A percentile compares a stretch with the other conserved stretches of the same genome.
These are phyloP conservation scores for Stegastes partitus DNA, from an alignment of 2,113 vertebrate genomes.

Conservation along the genomic window DNA sequence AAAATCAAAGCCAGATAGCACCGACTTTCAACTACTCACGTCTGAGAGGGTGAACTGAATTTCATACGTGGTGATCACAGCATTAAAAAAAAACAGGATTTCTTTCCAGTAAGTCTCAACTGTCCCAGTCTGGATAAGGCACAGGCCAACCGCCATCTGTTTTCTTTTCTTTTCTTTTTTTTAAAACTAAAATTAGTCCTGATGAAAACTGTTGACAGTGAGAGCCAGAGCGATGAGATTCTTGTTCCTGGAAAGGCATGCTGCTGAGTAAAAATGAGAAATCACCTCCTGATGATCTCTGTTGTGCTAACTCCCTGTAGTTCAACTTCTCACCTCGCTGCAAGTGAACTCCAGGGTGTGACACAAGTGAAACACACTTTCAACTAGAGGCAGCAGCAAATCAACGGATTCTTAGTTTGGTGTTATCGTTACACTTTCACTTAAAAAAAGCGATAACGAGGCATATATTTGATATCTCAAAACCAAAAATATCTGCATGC, in stretches of 20 bases:
- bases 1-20: neutral
- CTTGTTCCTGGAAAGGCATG: neutral
- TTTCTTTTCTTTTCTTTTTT: too few species aligned
- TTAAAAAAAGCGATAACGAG: neutral
- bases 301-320: neutral
- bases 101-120: too few species aligned
- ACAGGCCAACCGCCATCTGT: too few species aligned
- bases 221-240: neutral
- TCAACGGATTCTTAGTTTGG: slow-evolving; percentile 3
- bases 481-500: neutral
- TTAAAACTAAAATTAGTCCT: too few species aligned
- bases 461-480: neutral
- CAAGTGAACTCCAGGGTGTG: neutral
- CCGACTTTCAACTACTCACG: neutral
- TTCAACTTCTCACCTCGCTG: neutral
- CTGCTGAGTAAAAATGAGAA: neutral
- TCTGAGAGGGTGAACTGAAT: neutral
- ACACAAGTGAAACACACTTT: slow-evolving; percentile 4
- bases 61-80: neutral
- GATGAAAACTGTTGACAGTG: neutral
- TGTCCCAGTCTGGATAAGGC: too few species aligned
- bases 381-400: neutral
- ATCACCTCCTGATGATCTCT: neutral
- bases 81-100: neutral
- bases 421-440: neutral